Evolutionary conservation across 2,113 vertebrate genomes (phyloP), one percentile per base, ranked within the genome.

Genomic region (Rhodinocichla rosea): DNA sequence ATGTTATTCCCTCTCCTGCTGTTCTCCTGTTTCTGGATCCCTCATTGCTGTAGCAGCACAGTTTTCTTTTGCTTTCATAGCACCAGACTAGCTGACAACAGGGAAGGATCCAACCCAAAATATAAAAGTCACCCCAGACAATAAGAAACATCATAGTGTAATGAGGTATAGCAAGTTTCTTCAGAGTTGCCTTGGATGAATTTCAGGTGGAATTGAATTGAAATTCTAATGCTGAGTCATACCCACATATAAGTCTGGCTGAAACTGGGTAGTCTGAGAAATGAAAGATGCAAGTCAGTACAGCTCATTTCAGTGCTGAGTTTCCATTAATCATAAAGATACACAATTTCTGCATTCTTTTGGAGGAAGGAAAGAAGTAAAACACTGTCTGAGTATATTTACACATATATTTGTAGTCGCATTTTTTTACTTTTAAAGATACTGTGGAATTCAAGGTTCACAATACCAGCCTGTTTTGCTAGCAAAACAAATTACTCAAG

Each of bases 401-500:
- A 52, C 64, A 75, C 39, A 28, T 55, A 37, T 50, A 63, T 89
- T 87, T 92, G 49, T 16, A 27, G 68, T 56, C 26, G 0, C 23
- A 9, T 90, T 70, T n/a, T 74, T 91, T 68, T 53, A 42, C n/a
- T 79, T 87, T 63, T 56, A 55, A 52, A 89, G 64, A 45, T 60
- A 40, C 47, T 35, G 28, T 47, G 60, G 28, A 67, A 91, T 84
- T 84, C 60, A 67, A 60, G 27, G 68, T 68, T 92, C 35, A 11
- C 33, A n/a, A 23, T 39, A 89, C 24, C 30, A 87, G 50, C 60
- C 30, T 67, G 39, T 83, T 81, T 37, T 78, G 52, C 26, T 47
- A 67, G 44, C 73, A 90, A 86, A 96, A 83, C 47, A 78, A 88
- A 86, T 90, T 74, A 83, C 88, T 81, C 52, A 57, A 67, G 59